Evolutionary conservation across 2,113 vertebrate species (phyloP).

Genomic region (Hemiprocne comata): DNA sequence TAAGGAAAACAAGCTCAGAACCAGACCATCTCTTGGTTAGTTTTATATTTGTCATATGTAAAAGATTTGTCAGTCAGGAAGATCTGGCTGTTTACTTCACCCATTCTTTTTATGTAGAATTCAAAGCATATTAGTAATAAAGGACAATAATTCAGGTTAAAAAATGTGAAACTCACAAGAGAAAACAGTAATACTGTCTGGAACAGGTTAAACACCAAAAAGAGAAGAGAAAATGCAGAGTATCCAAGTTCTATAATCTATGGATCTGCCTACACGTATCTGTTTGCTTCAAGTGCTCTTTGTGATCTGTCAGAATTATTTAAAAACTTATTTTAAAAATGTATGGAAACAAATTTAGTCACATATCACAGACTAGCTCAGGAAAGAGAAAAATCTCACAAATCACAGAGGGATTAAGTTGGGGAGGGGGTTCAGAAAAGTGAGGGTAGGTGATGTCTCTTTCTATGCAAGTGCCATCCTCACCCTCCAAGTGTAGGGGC

Average conservation of each 20-base stretch:
- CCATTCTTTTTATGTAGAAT: constrained; percentile 30
- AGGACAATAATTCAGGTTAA: constrained; percentile 19
- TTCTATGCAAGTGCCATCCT: constrained; percentile 12
- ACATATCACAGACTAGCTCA: not conserved
- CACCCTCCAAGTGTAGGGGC: not conserved
- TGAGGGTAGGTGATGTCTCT: not conserved
- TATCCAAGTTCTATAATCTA: not conserved
- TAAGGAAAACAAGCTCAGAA: constrained; percentile 23
- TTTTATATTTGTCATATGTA: constrained; percentile 38
- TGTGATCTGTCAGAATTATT: constrained; percentile 50
- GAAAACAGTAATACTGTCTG: constrained; percentile 9
- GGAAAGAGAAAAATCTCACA: constrained; percentile 15
- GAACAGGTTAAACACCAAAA: constrained; percentile 40
- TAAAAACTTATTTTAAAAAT: constrained; percentile 34
- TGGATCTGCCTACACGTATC: not conserved
- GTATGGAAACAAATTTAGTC: constrained; percentile 29
- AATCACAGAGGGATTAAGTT: constrained; percentile 4
- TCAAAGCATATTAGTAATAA: constrained; percentile 43
- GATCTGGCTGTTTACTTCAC: constrained; percentile 19
- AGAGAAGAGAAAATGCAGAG: not conserved
- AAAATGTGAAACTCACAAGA: constrained; percentile 17
- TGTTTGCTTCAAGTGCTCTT: constrained; percentile 13
- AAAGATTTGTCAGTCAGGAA: constrained; percentile 28
- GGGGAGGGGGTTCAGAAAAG: not conserved
- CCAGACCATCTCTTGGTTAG: not conserved